phyloP scores from a whole-genome alignment of 1,140 invertebrate genomes.

The Conopomorpha cramerella region DNA sequence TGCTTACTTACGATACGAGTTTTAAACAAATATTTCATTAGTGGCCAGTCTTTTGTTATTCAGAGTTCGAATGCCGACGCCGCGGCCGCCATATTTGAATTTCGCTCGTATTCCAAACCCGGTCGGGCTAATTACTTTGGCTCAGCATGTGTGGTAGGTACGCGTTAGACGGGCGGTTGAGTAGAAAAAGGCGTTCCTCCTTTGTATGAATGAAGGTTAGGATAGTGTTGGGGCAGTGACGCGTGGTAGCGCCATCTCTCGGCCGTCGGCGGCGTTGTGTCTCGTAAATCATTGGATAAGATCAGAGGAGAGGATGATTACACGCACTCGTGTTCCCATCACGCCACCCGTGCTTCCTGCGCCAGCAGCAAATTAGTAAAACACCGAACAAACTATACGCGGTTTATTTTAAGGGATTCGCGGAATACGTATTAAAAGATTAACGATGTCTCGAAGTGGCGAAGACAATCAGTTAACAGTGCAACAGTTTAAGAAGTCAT shows the following conservation, averaged over 20 bases:
- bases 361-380: conserved; percentile 39
- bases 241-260: conserved; percentile 48
- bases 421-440: conserved; percentile 26
- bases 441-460: conserved; percentile 24
- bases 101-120: neutral
- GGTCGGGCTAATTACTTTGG: no score
- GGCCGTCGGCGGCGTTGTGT: conserved; percentile 45
- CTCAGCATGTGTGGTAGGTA: no score
- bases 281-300: conserved; percentile 57
- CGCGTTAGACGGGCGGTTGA: no score
- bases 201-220: no score
- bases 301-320: conserved; percentile 55
- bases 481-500: conserved; percentile 29
- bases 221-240: conserved; percentile 28
- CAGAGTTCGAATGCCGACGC: no score
- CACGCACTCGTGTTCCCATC: conserved; percentile 54
- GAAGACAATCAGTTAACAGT: conserved; percentile 29
- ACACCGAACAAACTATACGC: conserved; percentile 15
- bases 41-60: conserved; percentile 11
- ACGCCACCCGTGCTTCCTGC: conserved; percentile 4
- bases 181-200: no score
- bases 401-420: conserved; percentile 54
- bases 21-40: conserved; percentile 16
- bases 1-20: conserved; percentile 15
- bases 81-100: neutral